A percentile compares a stretch with the other conserved stretches of the same genome.
Conservation (phyloP, 2,113 vertebrate species). For the Petaurus breviceps region DNA sequence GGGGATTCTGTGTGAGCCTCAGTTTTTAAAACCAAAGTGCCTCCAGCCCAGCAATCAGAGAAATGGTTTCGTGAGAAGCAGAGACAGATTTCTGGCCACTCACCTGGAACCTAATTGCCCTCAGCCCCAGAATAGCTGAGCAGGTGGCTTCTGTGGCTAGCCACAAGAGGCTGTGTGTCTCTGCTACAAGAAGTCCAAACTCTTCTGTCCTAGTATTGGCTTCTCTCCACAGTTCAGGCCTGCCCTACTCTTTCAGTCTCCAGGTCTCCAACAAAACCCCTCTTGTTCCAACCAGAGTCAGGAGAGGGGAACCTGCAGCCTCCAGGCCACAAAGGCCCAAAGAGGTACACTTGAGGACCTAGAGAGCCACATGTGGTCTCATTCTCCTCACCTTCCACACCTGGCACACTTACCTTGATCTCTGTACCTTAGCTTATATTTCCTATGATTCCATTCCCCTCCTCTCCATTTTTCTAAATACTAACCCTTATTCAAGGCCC, state of each 20-base stretch:
- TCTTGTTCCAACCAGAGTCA: neutral
- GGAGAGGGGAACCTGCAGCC: too few relatives aligned
- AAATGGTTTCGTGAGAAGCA: neutral
- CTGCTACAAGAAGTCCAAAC: neutral
- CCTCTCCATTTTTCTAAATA: neutral
- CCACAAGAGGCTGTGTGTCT: neutral
- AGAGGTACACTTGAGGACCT: too few relatives aligned
- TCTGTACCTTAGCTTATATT: neutral
- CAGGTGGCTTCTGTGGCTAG: neutral
- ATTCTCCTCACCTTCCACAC: neutral
- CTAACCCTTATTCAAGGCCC: neutral
- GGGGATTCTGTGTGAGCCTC: neutral
- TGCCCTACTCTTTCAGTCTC: neutral
- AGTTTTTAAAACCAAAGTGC: neutral
- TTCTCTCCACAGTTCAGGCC: neutral
- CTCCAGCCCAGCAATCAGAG: neutral
- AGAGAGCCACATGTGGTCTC: too few relatives aligned
- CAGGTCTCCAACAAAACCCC: neutral
- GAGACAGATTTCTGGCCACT: neutral
- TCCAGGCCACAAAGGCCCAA: too few relatives aligned
- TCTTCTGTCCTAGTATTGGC: neutral
- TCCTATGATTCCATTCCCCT: neutral
- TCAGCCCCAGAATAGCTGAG: neutral
- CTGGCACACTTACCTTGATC: neutral
- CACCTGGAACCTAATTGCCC: neutral